Percentiles rank a stretch among this genome's conserved stretches.
These are phyloP conservation scores for Falco columbarius DNA, from an alignment of 2,797 vertebrate species.

Conservation along the genomic window DNA sequence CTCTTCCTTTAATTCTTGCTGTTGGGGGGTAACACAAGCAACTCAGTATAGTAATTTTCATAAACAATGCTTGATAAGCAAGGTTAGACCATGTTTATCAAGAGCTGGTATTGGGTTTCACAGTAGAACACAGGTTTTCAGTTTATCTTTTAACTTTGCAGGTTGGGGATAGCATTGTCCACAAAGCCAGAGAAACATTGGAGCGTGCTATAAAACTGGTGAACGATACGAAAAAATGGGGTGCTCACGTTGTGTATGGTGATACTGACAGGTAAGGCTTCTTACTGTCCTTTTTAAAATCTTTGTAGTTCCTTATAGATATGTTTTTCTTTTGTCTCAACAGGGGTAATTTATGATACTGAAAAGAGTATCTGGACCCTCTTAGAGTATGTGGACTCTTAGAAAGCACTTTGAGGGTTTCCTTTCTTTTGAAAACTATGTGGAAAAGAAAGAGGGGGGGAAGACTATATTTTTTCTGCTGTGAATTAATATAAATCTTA, in stretches of 20 bases:
- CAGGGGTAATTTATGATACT: not conserved
- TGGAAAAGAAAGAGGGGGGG: not conserved
- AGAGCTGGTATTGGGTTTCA: not conserved
- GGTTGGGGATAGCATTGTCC: constrained; percentile 96
- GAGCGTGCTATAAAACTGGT: constrained; percentile 96
- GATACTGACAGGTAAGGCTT: constrained; percentile 91
- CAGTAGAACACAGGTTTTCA: not conserved
- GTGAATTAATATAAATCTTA: not conserved
- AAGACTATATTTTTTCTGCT: not conserved
- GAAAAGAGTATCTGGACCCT: not conserved
- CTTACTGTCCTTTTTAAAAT: not conserved
- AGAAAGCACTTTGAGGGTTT: not conserved
- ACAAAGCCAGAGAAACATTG: constrained; percentile 97
- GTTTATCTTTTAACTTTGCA: constrained; percentile 70
- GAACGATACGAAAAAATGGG: constrained; percentile 98
- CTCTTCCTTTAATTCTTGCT: not conserved
- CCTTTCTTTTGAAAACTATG: not conserved
- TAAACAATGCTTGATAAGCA: not conserved
- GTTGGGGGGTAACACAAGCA: not conserved
- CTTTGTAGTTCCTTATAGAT: not conserved
- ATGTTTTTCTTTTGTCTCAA: not conserved
- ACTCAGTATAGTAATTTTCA: not conserved
- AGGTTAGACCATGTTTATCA: not conserved
- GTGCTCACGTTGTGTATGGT: constrained; percentile 93
- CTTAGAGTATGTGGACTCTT: not conserved